Evolutionary conservation across 2,113 vertebrate species (phyloP).

Genomic region (Vidua chalybeata): DNA sequence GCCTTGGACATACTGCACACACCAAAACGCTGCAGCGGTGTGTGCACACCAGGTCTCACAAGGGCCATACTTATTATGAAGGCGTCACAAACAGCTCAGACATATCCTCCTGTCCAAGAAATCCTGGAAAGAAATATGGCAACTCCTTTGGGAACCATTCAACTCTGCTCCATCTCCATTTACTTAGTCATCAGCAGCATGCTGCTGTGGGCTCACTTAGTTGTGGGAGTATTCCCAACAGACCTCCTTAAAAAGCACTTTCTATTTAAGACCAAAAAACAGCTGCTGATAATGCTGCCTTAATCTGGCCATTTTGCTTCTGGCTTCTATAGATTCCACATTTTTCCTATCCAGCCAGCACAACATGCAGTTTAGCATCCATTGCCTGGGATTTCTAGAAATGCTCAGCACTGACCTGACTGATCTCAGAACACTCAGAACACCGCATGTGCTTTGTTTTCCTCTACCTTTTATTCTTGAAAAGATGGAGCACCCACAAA

Average conservation of each 20-base stretch:
- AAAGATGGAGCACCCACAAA: neutral
- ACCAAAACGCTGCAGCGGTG: neutral
- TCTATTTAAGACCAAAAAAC: constrained; percentile 42
- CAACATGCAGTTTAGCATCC: neutral
- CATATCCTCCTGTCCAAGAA: constrained; percentile 19
- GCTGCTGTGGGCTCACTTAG: constrained; percentile 4
- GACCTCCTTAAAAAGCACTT: constrained; percentile 55
- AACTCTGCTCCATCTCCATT: constrained; percentile 37
- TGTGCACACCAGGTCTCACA: neutral
- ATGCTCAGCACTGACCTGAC: neutral
- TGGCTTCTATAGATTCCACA: constrained; percentile 24
- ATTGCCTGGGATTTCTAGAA: neutral
- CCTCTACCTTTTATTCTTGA: neutral
- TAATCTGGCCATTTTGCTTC: constrained; percentile 41
- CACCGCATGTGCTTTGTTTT: neutral
- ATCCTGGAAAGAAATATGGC: constrained; percentile 52
- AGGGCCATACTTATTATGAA: neutral
- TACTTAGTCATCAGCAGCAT: constrained; percentile 36
- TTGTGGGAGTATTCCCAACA: constrained; percentile 34
- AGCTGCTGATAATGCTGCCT: constrained; percentile 55
- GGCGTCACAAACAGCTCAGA: constrained; percentile 34
- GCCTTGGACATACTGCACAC: neutral
- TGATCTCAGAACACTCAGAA: neutral
- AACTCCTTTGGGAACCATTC: constrained; percentile 39
- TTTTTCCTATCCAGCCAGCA: constrained; percentile 6